A percentile compares a stretch with the other conserved stretches of the same genome.
Evolutionary conservation across 2,888 invertebrate genomes (phyloP).

Genomic region (Phorcus lineatus): DNA sequence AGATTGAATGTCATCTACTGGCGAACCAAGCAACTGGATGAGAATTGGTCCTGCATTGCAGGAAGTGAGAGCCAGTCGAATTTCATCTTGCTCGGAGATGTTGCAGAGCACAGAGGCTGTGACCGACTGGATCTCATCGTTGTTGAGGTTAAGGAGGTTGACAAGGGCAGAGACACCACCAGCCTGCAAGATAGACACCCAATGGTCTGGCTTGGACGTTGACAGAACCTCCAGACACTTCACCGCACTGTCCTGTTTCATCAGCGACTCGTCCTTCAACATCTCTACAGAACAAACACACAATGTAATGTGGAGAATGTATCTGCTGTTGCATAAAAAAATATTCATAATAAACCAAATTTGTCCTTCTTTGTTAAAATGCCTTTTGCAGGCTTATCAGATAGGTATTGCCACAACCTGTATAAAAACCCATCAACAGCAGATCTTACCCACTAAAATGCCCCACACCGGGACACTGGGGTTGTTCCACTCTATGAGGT

Average conservation of each 20-base stretch:
- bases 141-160: conserved; percentile 64
- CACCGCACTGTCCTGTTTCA: conserved; percentile 72
- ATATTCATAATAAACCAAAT: no score
- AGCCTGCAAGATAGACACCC: conserved; percentile 70
- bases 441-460: conserved; percentile 70
- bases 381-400: not conserved
- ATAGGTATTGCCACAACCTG: not conserved
- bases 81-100: conserved; percentile 71
- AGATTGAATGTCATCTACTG: conserved; percentile 73
- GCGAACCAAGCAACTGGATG: conserved; percentile 68
- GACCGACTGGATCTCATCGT: conserved; percentile 70
- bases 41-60: conserved; percentile 69
- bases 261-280: conserved; percentile 61
- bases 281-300: conserved; percentile 60
- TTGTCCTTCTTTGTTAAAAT: not conserved
- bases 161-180: conserved; percentile 72
- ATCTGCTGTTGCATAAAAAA: no score
- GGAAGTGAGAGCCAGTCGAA: conserved; percentile 66
- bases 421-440: not conserved
- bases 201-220: conserved; percentile 68
- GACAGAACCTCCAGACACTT: conserved; percentile 74
- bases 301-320: not conserved
- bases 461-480: conserved; percentile 72
- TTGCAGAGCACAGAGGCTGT: conserved; percentile 74
- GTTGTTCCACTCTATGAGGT: conserved; percentile 71